Base-by-base conservation (phyloP, 1,140 invertebrate species). In the Metopolophium dirhodum region DNA sequence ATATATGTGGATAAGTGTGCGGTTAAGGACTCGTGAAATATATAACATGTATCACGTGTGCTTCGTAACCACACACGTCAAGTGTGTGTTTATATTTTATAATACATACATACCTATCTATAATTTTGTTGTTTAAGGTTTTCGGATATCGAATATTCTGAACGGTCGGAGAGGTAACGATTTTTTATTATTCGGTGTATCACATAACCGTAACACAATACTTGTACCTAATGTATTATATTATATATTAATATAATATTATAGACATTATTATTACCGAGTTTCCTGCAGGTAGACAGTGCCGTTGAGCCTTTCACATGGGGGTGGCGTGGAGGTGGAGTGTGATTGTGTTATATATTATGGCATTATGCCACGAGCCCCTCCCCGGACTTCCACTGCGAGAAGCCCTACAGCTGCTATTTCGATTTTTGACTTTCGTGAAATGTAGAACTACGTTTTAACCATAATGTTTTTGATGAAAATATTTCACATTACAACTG, bases 41-140 rank as follows among this genome's bases (percentile, higher is more conserved):
- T n/a, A n/a, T 18, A n/a, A 77, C 23, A 77, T 77, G 14, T 35
- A 68, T 77, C n/a, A 18, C 14, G 61, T n/a, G 30, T n/a, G 30
- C 23, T 14, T 4, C n/a, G 30, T 77, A 77, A 77, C 61, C 61
- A 77, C 61, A 77, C 2, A 77, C 61, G 30, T 77, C 61, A 35
- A 77, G 11, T 77, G 4, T 77, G 61, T 77, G 61, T n/a, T 77
- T 77, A 77, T n/a, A n/a, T n/a, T 77, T 20, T 77, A 77, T n/a
- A n/a, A 68, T 68, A 68, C 18, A 1, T n/a, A 68, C 22, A 26
- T 26, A 61, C 7, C 14, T 77, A 18, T 77, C 61, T 35, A 77
- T 77, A 77, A 77, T 77, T 77, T n/a, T 77, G 61, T n/a, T 77
- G 61, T 77, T 77, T 77, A 77, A n/a, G 61, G 61, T 77, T 77